Conservation (phyloP, 2,888 invertebrate genomes). For the Agrotis segetum region DNA sequence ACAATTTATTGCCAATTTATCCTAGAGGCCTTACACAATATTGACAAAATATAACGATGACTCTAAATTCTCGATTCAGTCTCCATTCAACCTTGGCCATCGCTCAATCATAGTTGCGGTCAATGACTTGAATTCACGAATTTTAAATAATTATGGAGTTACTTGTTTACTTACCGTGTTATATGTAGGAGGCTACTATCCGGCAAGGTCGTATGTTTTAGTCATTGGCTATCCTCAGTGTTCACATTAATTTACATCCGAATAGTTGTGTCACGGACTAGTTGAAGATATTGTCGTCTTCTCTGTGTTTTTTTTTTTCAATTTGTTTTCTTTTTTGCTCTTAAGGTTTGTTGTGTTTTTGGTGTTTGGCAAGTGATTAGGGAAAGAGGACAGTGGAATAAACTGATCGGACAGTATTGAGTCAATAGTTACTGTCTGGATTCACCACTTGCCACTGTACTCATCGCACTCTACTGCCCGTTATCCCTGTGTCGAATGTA, state of each 20-base stretch:
- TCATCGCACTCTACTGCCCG: no score
- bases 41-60: background rate
- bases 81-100: slow-evolving; percentile 74
- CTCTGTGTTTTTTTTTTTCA: slow-evolving; percentile 4
- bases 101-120: slow-evolving; percentile 66
- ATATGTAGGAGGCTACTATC: slow-evolving; percentile 85
- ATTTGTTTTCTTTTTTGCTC: background rate
- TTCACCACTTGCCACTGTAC: no score
- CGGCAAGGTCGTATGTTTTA: slow-evolving; percentile 77
- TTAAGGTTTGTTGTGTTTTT: slow-evolving; percentile 29
- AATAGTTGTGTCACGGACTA: slow-evolving; percentile 40
- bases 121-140: slow-evolving; percentile 74
- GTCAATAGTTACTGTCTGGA: no score
- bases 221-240: slow-evolving; percentile 64
- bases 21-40: slow-evolving; percentile 1
- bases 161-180: slow-evolving; percentile 76
- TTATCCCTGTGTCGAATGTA: no score
- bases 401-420: no score
- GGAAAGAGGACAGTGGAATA: no score
- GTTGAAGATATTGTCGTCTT: slow-evolving; percentile 15
- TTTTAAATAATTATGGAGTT: slow-evolving; percentile 63
- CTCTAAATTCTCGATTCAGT: slow-evolving; percentile 20
- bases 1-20: background rate
- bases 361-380: background rate
- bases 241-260: slow-evolving; percentile 64